Percentiles rank a stretch among this genome's conserved stretches.
These are phyloP conservation scores for Caenorhabditis sp. DNA, from an alignment of 2,888 invertebrate genomes.

Conservation along the genomic window DNA sequence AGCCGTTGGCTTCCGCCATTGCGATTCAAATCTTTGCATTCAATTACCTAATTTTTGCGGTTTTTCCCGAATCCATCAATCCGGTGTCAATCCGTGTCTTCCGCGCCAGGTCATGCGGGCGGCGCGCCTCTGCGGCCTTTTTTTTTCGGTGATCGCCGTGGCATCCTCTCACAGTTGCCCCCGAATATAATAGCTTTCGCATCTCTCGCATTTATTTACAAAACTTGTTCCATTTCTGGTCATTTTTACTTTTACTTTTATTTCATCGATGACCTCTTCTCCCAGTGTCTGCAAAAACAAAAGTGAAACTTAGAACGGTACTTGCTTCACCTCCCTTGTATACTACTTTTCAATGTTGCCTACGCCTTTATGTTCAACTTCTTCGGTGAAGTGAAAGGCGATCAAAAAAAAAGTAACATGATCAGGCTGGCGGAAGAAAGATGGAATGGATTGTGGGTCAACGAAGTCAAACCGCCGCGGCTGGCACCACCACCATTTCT, in stretches of 20 bases:
- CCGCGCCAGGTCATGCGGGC: conserved; percentile 59
- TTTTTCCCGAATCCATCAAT: conserved; percentile 62
- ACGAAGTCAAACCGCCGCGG: conserved; percentile 56
- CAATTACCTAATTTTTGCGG: conserved; percentile 57
- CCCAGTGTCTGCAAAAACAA: conserved; percentile 31
- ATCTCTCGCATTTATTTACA: conserved; percentile 45
- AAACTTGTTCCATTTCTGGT: conserved; percentile 56
- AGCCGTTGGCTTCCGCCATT: conserved; percentile 48
- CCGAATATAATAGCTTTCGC: conserved; percentile 52
- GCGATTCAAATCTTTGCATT: conserved; percentile 36
- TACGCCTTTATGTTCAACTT: conserved; percentile 22
- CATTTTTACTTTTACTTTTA: conserved; percentile 57
- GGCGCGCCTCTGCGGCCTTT: conserved; percentile 40
- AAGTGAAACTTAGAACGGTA: conserved; percentile 59
- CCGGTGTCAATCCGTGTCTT: conserved; percentile 63
- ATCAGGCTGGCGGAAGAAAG: conserved; percentile 45
- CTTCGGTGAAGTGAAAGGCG: conserved; percentile 29
- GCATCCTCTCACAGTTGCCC: conserved; percentile 42
- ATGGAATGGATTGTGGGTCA: conserved; percentile 55
- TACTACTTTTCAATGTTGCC: not conserved
- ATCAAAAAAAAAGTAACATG: conserved; percentile 56
- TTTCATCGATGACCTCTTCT: conserved; percentile 45
- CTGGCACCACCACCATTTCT: conserved; percentile 55
- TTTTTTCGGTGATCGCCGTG: conserved; percentile 59
- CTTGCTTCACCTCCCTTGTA: conserved; percentile 52